These are phyloP conservation scores for Marmota flaviventris DNA, from an alignment of 2,113 vertebrate genomes.

Conservation along the genomic window DNA sequence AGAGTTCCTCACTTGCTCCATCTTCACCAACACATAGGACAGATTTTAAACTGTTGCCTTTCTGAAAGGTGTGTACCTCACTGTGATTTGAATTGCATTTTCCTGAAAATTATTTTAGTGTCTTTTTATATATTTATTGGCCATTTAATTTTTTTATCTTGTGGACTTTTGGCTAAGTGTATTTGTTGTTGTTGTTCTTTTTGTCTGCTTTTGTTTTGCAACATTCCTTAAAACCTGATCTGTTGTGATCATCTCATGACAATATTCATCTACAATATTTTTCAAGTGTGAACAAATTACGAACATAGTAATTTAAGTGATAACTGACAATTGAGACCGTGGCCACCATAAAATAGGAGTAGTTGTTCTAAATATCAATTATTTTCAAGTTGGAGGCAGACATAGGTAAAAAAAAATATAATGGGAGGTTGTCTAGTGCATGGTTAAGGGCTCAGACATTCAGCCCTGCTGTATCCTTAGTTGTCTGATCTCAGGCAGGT, in stretches of 20 bases:
- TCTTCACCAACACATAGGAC: not conserved
- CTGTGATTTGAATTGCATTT: not conserved
- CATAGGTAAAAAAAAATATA: not conserved
- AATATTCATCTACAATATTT: not conserved
- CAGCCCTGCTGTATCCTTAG: not conserved
- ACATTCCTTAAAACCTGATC: not conserved
- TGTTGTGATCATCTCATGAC: not conserved
- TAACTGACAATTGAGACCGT: not conserved
- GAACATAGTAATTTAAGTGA: not conserved
- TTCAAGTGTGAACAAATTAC: not conserved
- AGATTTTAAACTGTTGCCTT: not conserved
- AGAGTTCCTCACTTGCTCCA: not conserved
- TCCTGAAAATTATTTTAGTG: not conserved
- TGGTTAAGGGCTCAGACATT: not conserved
- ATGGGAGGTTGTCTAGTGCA: not conserved
- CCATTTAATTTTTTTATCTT: not conserved
- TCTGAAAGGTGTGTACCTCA: not conserved
- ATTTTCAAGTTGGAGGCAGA: not conserved
- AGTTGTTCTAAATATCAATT: not conserved
- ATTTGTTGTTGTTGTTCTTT: not conserved
- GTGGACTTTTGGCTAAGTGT: not conserved
- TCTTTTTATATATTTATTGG: not conserved
- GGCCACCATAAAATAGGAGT: not conserved
- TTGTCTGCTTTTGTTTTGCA: not conserved
- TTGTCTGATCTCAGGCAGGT: not conserved